These are phyloP conservation scores for Cryptocephalus primarius DNA, from an alignment of 2,888 invertebrate genomes.

Conservation along the genomic window DNA sequence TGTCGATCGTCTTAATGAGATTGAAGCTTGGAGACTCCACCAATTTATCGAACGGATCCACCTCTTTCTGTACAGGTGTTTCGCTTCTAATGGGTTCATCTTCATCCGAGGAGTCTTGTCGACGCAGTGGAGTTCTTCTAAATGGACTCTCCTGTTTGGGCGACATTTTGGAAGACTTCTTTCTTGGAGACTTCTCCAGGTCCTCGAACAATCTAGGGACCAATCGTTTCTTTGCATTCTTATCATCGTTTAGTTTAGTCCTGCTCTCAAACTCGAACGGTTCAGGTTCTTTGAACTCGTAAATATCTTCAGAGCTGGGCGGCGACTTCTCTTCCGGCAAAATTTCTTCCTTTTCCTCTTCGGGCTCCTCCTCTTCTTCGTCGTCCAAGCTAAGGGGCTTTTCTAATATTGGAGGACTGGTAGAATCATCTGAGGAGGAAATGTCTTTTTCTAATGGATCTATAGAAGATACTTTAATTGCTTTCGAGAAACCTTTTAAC, in stretches of 20 bases:
- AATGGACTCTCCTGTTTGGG: constrained; percentile 8
- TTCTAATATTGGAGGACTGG: constrained; percentile 19
- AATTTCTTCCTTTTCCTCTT: constrained; percentile 20
- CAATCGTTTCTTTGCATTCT: constrained; percentile 29
- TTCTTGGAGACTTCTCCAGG: constrained; percentile 30
- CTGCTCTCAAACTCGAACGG: constrained; percentile 76
- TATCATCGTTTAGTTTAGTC: constrained; percentile 29
- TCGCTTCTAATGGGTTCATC: constrained; percentile 13
- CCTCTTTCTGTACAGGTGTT: constrained; percentile 17
- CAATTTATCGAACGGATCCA: constrained; percentile 43
- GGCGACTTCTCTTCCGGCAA: constrained; percentile 20
- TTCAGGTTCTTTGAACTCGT: constrained; percentile 83
- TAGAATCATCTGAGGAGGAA: constrained; percentile 30
- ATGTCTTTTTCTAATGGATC: constrained; percentile 23
- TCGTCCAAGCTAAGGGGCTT: constrained; percentile 12
- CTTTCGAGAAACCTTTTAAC: constrained; percentile 64
- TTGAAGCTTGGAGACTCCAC: constrained; percentile 44
- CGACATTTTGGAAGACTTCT: constrained; percentile 11
- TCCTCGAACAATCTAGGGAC: constrained; percentile 33
- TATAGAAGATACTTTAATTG: constrained; percentile 36
- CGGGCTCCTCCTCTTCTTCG: constrained; percentile 14
- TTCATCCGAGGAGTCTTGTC: constrained; percentile 20
- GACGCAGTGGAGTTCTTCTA: constrained; percentile 6
- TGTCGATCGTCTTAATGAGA: constrained; percentile 25
- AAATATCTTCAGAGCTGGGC: constrained; percentile 50